Base-by-base conservation (phyloP, 2,797 vertebrate species). In the Macropus fuliginosus region DNA sequence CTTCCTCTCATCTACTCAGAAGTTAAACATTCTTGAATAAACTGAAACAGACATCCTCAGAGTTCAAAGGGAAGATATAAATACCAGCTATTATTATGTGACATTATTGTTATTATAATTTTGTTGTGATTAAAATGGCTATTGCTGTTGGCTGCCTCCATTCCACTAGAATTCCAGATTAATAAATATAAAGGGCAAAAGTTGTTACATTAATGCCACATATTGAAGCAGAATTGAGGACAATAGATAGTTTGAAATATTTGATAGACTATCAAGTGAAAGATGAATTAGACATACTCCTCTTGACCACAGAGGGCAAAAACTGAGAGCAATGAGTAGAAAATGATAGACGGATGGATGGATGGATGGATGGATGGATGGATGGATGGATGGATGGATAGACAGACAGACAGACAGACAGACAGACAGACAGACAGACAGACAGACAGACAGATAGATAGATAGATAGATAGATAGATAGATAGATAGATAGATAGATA, bases 171-270 rank as follows among this genome's bases (percentile, higher is more conserved):
- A 0, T 3, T 89, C 16, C 89, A 5, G 92, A 34, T 92, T 56
- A 91, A 87, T 46, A 21, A 92, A 92, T 92, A 54, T 31, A 95
- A 92, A 95, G 28, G 27, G 9, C 21, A 28, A 87, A 95, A 94
- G 11, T 52, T 59, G 2, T 93, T 93, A 34, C 1, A 56, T 31
- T 50, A 50, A 9, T 50, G 40, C 24, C 46, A 50, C 50, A 46
- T 87, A 46, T 87, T 46, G 74, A 87, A 50, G 40, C 40, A 87
- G 40, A 87, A 87, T 50, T 87, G 9, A 87, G 21, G 9, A 46
- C 21, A 9, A 50, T 50, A 11, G 40, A 40, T 14, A 46, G 27
- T 40, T 87, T 87, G 74, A 87, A 87, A 24, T 46, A 87, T 87
- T 87, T 46, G 21, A 27, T 46, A 46, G 21, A 27, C 24, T 87